Base-by-base conservation (phyloP, 2,888 invertebrate species). In the Sminthurides aquaticus region DNA sequence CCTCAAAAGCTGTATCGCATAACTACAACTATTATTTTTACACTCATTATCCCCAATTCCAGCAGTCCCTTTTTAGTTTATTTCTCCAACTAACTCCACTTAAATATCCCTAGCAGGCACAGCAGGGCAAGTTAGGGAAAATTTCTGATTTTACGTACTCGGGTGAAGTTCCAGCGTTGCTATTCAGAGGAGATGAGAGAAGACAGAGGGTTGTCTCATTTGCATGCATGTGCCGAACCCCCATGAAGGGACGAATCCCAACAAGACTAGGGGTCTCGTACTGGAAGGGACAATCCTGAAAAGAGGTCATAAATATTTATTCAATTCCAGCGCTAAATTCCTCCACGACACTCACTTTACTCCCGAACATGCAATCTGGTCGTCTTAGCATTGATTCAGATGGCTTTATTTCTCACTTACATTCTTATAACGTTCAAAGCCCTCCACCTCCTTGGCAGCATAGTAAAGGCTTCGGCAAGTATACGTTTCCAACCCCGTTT, bases 401-500 rank as follows among this genome's bases (percentile, higher is more conserved):
- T 52, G 15, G 52, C 52, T 52, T 52, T 8, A 52, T 11, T 59
- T 59, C 15, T 63, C 67, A n/a, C 75, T 74, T 75, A 79, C 78
- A 67, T 79, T 78, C 70, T 79, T 80, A 2, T 79, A 75, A 63
- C 79, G 77, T 72, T 83, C 81, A 15, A 80, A 75, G n/a, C 78
- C 76, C 60, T 81, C 80, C 1, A 80, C 76, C 54, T 79, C 79
- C 69, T 81, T 80, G 60, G 84, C 82, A 1, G 86, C 76, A 68
- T 84, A 82, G 75, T 87, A 85, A 0, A 86, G 84, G 60, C 85
- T 81, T 56, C 86, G 80, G 25, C 85, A 80, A 0, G 89, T 89
- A 75, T 89, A 90, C 0, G 88, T 86, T 78, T 90, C 89, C 52
- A 90, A 80, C 0, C 89, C 89, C 64, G 85, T 86, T 68, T 86